These are phyloP conservation scores for Hemithea aestivaria DNA, from an alignment of 2,888 invertebrate genomes.

Conservation along the genomic window DNA sequence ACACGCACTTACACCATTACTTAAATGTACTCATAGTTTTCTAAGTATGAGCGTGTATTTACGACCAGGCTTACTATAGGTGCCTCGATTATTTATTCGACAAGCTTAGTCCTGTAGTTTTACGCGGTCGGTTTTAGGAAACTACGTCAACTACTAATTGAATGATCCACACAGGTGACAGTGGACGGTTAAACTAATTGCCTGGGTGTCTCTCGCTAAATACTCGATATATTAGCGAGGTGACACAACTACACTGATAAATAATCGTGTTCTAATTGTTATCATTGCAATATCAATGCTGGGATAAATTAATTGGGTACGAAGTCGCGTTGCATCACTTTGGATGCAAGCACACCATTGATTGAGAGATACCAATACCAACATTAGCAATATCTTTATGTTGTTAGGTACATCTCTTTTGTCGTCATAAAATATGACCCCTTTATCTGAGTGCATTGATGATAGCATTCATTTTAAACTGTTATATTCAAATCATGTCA, in stretches of 20 bases:
- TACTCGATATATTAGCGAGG: slow-evolving; percentile 28
- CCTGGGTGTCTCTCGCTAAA: slow-evolving; percentile 26
- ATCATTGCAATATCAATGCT: not conserved
- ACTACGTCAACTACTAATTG: not conserved
- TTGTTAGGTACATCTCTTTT: too few species aligned
- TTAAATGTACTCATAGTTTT: too few species aligned
- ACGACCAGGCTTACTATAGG: too few species aligned
- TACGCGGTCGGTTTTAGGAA: too few species aligned
- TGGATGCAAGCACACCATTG: not conserved
- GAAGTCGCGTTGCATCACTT: slow-evolving; percentile 13
- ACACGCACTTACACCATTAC: too few species aligned
- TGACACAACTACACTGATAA: slow-evolving; percentile 23
- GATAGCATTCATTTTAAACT: too few species aligned
- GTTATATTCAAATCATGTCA: too few species aligned
- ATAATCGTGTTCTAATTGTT: slow-evolving; percentile 15
- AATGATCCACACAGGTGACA: slow-evolving; percentile 10
- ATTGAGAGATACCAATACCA: not conserved
- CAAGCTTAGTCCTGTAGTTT: too few species aligned
- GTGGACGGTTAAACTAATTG: slow-evolving; percentile 8
- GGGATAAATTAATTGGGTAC: slow-evolving; percentile 11
- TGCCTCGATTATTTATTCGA: too few species aligned
- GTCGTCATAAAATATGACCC: too few species aligned
- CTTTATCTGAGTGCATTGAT: too few species aligned
- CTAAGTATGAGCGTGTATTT: too few species aligned
- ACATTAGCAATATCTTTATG: not conserved